Evolutionary conservation across 2,113 vertebrate genomes (phyloP).

Genomic region (Speoplatyrhinus poulsoni): DNA sequence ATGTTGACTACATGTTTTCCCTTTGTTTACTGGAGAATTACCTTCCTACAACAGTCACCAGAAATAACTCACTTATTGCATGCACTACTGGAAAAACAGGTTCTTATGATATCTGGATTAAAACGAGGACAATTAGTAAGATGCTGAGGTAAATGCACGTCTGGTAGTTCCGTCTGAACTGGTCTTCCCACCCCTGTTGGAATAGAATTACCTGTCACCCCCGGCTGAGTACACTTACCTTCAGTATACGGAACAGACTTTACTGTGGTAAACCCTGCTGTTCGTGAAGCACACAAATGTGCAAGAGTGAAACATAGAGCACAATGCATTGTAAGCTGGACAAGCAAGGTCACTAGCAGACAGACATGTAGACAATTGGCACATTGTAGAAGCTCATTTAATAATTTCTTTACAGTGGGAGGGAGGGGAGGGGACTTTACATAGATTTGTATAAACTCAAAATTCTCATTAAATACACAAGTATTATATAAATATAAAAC

Average conservation of each 20-base stretch:
- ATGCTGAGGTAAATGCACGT: too few relatives aligned
- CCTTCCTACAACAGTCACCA: too few relatives aligned
- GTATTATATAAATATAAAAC: constrained; percentile 78
- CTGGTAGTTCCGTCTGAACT: neutral
- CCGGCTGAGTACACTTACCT: constrained; percentile 26
- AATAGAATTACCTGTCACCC: neutral
- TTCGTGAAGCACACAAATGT: constrained; percentile 35
- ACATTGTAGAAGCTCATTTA: constrained; percentile 8
- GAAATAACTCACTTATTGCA: too few relatives aligned
- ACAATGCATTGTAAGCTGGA: constrained; percentile 18
- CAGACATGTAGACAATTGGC: constrained; percentile 29
- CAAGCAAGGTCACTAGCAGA: constrained; percentile 28
- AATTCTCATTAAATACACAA: constrained; percentile 70
- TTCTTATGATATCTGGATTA: too few relatives aligned
- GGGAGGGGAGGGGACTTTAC: constrained; percentile 45
- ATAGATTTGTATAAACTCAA: constrained; percentile 74
- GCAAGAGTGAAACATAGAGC: constrained; percentile 31
- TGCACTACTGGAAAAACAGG: too few relatives aligned
- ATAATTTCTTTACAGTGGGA: constrained; percentile 69
- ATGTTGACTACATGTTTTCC: too few relatives aligned
- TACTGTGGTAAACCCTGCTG: constrained; percentile 17
- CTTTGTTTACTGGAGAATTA: too few relatives aligned
- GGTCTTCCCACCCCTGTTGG: neutral
- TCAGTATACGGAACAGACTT: neutral
- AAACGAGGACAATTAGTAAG: too few relatives aligned